A percentile compares a stretch with the other conserved stretches of the same genome.
Conservation (phyloP, 2,113 vertebrate species). For the Herpetotheres cachinnans region DNA sequence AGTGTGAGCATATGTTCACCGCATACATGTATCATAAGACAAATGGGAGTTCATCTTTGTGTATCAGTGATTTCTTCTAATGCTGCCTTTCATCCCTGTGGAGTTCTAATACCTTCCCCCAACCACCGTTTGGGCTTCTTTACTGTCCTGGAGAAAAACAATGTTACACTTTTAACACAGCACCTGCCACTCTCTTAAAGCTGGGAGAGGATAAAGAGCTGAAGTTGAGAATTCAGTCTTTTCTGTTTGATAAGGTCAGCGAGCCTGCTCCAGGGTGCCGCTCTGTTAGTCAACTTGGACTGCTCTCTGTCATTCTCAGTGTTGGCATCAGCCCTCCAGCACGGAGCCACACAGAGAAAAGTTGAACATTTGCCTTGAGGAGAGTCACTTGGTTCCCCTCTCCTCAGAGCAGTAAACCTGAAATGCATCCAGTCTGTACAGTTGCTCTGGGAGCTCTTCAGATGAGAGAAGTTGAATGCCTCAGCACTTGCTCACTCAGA, state of each 20-base stretch:
- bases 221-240: background rate
- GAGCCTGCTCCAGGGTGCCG: background rate
- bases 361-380: background rate
- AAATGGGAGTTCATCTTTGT: background rate
- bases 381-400: background rate
- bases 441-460: background rate
- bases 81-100: background rate
- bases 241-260: background rate
- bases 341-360: background rate
- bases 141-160: background rate
- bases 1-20: background rate
- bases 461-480: background rate
- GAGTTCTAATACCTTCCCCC: background rate
- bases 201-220: background rate
- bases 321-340: background rate
- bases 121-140: background rate
- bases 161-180: background rate
- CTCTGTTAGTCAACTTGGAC: background rate
- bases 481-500: background rate
- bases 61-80: background rate
- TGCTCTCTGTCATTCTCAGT: background rate
- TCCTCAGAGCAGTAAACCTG: background rate
- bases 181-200: background rate
- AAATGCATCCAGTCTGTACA: background rate
- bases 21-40: background rate